Percentiles rank a stretch among this genome's conserved stretches.
These are phyloP conservation scores for Micromys minutus DNA, from an alignment of 2,113 vertebrate genomes.

Conservation along the genomic window DNA sequence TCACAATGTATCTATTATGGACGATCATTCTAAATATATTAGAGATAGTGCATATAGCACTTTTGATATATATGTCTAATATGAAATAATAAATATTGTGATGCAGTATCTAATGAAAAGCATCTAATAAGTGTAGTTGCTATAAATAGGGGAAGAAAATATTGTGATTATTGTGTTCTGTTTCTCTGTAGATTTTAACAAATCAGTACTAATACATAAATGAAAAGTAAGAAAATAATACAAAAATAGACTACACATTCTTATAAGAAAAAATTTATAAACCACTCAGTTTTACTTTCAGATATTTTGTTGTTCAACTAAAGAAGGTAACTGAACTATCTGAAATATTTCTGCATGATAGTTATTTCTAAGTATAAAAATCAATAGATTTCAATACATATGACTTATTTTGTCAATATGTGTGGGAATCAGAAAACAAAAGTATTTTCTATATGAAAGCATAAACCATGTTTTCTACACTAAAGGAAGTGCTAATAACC, in stretches of 20 bases:
- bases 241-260: background rate
- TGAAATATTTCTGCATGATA: background rate
- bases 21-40: background rate
- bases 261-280: background rate
- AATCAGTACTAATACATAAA: background rate
- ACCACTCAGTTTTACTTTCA: background rate
- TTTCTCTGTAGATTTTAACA: background rate
- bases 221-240: background rate
- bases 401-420: background rate
- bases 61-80: background rate
- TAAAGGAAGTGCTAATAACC: background rate
- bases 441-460: background rate
- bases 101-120: slow-evolving; percentile 27
- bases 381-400: background rate
- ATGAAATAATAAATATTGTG: background rate
- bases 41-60: background rate
- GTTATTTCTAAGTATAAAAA: background rate
- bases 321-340: background rate
- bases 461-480: background rate
- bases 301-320: background rate
- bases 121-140: background rate
- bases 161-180: background rate
- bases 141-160: background rate
- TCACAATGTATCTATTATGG: background rate
- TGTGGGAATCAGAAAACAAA: background rate